Evolutionary conservation across 2,113 vertebrate genomes (phyloP).

Genomic region (Eptesicus fuscus): DNA sequence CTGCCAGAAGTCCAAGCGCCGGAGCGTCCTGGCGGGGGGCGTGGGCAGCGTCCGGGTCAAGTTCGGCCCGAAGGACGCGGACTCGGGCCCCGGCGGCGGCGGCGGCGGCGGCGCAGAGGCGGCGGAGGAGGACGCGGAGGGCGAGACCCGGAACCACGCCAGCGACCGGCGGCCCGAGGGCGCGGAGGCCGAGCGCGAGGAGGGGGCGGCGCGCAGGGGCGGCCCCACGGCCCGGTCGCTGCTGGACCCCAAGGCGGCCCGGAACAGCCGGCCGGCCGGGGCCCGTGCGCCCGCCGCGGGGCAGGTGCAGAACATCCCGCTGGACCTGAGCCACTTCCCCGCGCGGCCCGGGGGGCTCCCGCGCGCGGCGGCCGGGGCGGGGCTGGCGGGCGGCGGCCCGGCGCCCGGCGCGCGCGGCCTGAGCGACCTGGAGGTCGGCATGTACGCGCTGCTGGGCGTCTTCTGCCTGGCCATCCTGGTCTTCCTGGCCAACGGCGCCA

Average conservation of each 20-base stretch:
- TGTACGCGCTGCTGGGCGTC: conserved; percentile 96
- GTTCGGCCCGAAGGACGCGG: conserved; percentile 86
- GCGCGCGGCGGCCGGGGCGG: conserved; percentile 70
- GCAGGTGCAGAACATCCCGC: conserved; percentile 86
- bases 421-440: conserved; percentile 95
- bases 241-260: conserved; percentile 75
- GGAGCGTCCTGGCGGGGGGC: conserved; percentile 90
- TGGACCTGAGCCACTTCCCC: conserved; percentile 93
- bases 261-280: conserved; percentile 78
- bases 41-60: conserved; percentile 88
- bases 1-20: conserved; percentile 95
- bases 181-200: conserved; percentile 85
- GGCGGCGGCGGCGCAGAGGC: no score
- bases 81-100: conserved; percentile 45
- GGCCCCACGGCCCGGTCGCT: conserved; percentile 85
- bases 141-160: conserved; percentile 87
- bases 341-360: conserved; percentile 89
- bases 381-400: conserved; percentile 84
- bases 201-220: conserved; percentile 79
- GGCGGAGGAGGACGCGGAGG: conserved; percentile 73
- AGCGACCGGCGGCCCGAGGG: conserved; percentile 86
- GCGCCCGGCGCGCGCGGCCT: conserved; percentile 86
- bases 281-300: conserved; percentile 83
- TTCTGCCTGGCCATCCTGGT: conserved; percentile 98
- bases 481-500: conserved; percentile 96